Percentiles rank a stretch among this genome's conserved stretches.
Evolutionary conservation across 2,888 invertebrate genomes (phyloP).

Genomic region (Phania funesta): DNA sequence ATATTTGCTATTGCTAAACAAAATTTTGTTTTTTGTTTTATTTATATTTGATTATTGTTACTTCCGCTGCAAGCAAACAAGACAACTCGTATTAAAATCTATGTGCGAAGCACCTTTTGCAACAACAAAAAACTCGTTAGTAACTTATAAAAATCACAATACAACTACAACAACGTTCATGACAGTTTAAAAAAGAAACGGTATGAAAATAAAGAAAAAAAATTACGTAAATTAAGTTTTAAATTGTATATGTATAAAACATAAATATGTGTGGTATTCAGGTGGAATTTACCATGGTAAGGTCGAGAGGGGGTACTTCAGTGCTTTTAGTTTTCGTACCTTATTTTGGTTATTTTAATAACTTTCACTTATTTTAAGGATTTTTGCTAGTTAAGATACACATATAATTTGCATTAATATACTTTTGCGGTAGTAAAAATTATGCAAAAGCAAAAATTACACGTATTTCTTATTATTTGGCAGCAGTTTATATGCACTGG

Average conservation of each 20-base stretch:
- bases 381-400: background rate
- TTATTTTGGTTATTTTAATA: slow-evolving; percentile 3
- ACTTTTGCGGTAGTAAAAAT: background rate
- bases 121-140: background rate
- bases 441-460: background rate
- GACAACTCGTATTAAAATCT: slow-evolving; percentile 9
- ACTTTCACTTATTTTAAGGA: slow-evolving; percentile 57
- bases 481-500: background rate
- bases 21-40: slow-evolving; percentile 13
- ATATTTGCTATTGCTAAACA: background rate
- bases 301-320: background rate
- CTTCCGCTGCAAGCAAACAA: slow-evolving; percentile 40
- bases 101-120: slow-evolving; percentile 23
- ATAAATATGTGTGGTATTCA: background rate
- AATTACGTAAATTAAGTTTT: slow-evolving; percentile 59
- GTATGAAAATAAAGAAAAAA: slow-evolving; percentile 48
- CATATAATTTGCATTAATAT: background rate
- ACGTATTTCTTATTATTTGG: background rate
- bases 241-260: slow-evolving; percentile 37
- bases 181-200: slow-evolving; percentile 36
- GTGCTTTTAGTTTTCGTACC: slow-evolving; percentile 9
- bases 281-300: slow-evolving; percentile 24
- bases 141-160: slow-evolving; percentile 1
- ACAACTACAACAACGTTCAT: background rate
- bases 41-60: slow-evolving; percentile 13